Conservation (phyloP, 1,140 invertebrate species). For the Batillaria attramentaria region DNA sequence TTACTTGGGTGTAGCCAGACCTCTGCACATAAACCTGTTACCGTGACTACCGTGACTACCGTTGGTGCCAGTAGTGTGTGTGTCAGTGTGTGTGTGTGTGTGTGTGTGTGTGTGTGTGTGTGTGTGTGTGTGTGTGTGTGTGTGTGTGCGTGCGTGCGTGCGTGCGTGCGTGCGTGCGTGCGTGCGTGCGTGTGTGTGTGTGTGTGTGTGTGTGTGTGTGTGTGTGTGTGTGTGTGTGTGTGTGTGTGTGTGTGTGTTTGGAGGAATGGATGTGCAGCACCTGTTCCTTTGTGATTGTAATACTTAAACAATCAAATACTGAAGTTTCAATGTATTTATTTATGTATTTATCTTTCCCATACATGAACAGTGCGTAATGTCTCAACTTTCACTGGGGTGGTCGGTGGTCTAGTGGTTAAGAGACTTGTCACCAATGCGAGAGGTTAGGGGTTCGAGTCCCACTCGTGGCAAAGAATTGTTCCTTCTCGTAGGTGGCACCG, state of each 20-base stretch:
- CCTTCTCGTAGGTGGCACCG: no score
- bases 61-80: background rate
- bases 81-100: background rate
- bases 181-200: constrained; percentile 10
- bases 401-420: no score
- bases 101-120: background rate
- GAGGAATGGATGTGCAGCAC: background rate
- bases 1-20: no score
- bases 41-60: no score
- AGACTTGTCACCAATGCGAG: no score
- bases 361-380: no score
- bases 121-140: constrained; percentile 5
- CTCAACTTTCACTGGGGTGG: no score
- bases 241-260: constrained; percentile 14
- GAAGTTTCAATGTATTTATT: background rate
- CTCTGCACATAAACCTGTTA: no score
- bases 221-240: constrained; percentile 12
- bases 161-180: constrained; percentile 2
- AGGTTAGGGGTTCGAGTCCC: no score
- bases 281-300: background rate
- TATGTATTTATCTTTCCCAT: background rate
- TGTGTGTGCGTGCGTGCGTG: background rate
- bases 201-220: constrained; percentile 16
- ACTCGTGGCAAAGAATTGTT: no score
- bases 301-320: no score